A percentile compares a stretch with the other conserved stretches of the same genome.
Conservation (phyloP, 2,797 vertebrate species). For the Leptoclinus maculatus region DNA sequence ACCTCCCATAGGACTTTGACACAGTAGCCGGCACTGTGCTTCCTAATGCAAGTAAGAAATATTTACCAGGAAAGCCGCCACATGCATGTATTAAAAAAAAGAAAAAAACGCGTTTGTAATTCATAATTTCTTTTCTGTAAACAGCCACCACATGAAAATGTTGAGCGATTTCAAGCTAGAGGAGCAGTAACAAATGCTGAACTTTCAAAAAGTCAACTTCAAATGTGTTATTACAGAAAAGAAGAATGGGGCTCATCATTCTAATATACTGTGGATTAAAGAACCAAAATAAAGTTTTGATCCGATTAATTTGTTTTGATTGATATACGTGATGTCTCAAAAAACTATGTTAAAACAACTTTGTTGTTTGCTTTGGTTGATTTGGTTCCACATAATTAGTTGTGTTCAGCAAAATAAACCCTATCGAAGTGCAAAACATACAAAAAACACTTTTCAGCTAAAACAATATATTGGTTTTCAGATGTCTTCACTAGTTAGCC, state of each 20-base stretch:
- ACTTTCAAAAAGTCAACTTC: background rate
- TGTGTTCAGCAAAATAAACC: background rate
- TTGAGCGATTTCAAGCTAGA: background rate
- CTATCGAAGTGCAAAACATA: constrained; percentile 19
- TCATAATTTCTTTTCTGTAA: background rate
- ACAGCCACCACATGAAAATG: background rate
- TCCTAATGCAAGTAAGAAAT: background rate
- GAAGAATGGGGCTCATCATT: background rate
- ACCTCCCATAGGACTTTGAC: background rate
- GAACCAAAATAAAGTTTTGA: constrained; percentile 3
- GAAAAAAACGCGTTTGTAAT: background rate
- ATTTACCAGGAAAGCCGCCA: background rate
- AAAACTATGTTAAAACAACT: background rate
- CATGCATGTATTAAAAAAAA: background rate
- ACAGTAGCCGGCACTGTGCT: constrained; percentile 35
- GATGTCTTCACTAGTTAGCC: background rate
- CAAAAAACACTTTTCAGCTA: background rate
- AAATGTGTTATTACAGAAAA: background rate
- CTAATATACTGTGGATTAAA: background rate
- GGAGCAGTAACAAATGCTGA: background rate
- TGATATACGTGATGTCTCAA: background rate
- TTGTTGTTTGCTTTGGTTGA: constrained; percentile 3
- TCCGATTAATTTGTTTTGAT: background rate
- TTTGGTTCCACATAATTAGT: background rate
- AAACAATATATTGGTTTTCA: constrained; percentile 6